Evolutionary conservation across 2,888 invertebrate genomes (phyloP), one percentile per base, ranked within the genome.

Genomic region (Microctonus brassicae): DNA sequence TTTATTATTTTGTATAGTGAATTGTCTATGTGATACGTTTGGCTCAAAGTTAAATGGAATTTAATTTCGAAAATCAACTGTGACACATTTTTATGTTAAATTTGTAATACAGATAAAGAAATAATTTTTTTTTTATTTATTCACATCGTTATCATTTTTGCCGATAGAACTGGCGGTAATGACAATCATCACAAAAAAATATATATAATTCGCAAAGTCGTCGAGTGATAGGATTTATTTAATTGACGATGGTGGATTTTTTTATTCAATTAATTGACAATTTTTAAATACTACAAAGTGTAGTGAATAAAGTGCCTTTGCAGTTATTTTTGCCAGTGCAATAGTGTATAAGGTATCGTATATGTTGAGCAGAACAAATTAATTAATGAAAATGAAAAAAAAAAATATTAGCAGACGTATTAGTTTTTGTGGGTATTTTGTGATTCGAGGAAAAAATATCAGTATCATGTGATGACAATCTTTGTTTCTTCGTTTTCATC

Each of bases 221-320:
- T 47, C 3, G 17, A 47, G 47, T 47, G 47, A 33, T 36, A 10
- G 47, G 55, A 10, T 26, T 13, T 11, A 20, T n/a, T 24, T 1
- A 13, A 13, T 55, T 11, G 33, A 29, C 13, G 5, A 33, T 20
- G 10, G 52, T 22, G 17, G 29, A 34, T 24, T 29, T 61, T 66
- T 39, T 34, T 64, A 24, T 53, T 52, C 22, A 2, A 47, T 47
- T 47, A 36, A 36, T 58, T 63, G 57, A 63, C 20, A 67, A 42
- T 57, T 69, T 24, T n/a, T 63, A 66, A 17, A 64, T 22, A 53
- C 42, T 34, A 53, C 64, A 73, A 70, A 73, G 75, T 77, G 75
- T 69, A 75, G 77, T 77, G 76, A 74, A n/a, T n/a, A n/a, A 76
- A 77, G 77, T 77, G 77, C 74, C 76, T 77, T 76, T 72, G 74